A percentile compares a stretch with the other conserved stretches of the same genome.
Evolutionary conservation across 1,140 invertebrate genomes (phyloP).

Genomic region (Spodoptera litura): DNA sequence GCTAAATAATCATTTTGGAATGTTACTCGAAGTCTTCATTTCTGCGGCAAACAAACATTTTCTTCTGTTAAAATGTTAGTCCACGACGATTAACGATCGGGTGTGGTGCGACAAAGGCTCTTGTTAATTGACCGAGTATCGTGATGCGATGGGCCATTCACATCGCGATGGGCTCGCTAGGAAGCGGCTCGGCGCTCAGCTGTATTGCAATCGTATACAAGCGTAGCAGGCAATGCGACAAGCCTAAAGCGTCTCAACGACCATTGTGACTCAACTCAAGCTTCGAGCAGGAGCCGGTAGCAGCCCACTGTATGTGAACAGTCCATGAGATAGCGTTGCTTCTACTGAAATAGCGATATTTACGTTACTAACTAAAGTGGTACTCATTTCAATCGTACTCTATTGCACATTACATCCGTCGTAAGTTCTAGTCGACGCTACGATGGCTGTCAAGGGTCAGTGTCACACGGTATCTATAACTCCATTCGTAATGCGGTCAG

Average conservation of each 20-base stretch:
- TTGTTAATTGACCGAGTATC: constrained; percentile 41
- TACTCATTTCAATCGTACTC: constrained; percentile 45
- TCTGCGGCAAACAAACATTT: constrained; percentile 80
- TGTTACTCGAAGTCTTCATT: constrained; percentile 79
- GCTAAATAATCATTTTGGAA: constrained; percentile 79
- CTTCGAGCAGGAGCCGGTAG: neutral
- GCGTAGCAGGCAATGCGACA: constrained; percentile 26
- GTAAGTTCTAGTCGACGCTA: constrained; percentile 41
- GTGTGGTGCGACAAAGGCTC: constrained; percentile 40
- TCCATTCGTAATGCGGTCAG: constrained; percentile 41
- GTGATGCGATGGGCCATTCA: constrained; percentile 40
- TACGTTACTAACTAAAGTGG: constrained; percentile 44
- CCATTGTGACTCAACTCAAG: neutral
- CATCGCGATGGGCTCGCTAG: constrained; percentile 32
- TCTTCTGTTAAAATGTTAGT: constrained; percentile 64
- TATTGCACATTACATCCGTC: constrained; percentile 13
- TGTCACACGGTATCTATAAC: constrained; percentile 40
- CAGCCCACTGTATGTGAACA: constrained; percentile 41
- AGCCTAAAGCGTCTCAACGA: constrained; percentile 34
- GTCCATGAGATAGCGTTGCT: constrained; percentile 39
- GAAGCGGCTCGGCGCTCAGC: constrained; percentile 18
- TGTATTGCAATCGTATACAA: constrained; percentile 41
- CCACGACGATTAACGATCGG: constrained; percentile 36
- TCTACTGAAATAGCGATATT: constrained; percentile 40
- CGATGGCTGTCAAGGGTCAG: constrained; percentile 20